Base-by-base conservation (phyloP, 2,113 vertebrate species). In the Catharus fuscescens region DNA sequence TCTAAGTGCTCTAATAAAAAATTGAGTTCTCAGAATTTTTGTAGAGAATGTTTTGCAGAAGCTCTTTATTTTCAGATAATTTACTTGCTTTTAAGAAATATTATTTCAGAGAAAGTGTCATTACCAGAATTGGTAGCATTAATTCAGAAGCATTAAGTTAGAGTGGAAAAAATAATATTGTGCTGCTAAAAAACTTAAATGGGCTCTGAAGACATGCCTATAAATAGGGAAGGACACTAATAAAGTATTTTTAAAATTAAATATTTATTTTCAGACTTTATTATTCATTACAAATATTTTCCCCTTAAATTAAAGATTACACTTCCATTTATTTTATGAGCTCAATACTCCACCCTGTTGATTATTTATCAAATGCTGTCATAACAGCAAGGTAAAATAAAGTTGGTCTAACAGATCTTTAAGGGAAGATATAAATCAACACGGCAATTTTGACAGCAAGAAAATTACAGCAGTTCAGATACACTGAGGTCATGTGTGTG, bases 331-430 rank as follows among this genome's bases (percentile, higher is more conserved):
- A 38, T 89, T 86, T 82, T 44, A 47, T 44, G 42, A 78, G 19
- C 18, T 81, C 0, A 0, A 14, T 66, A 38, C 2, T 69, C 20
- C 10, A 32, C 9, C 3, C 18, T 34, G 6, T 69, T 69, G 48
- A 60, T 80, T 78, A 80, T 78, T 84, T 85, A 73, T 74, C 47
- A 71, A 82, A 71, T 64, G 10, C 23, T 61, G 10, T 54, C 38
- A 42, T 66, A 73, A 59, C 18, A 66, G 2, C 29, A 24, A 56
- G 23, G 16, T 59, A 59, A 88, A 86, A 65, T 13, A 40, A 28
- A 42, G 18, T 61, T 48, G 31, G 24, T 66, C 23, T 78, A 91
- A 78, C 14, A 70, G n/a, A 45, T 40, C 60, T 81, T 40, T 78
- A 80, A 69, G 38, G 19, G 28, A 89, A 76, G 23, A 47, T 71